Evolutionary conservation across 2,113 vertebrate genomes (phyloP).

Genomic region (Cephalopholis sonnerati): DNA sequence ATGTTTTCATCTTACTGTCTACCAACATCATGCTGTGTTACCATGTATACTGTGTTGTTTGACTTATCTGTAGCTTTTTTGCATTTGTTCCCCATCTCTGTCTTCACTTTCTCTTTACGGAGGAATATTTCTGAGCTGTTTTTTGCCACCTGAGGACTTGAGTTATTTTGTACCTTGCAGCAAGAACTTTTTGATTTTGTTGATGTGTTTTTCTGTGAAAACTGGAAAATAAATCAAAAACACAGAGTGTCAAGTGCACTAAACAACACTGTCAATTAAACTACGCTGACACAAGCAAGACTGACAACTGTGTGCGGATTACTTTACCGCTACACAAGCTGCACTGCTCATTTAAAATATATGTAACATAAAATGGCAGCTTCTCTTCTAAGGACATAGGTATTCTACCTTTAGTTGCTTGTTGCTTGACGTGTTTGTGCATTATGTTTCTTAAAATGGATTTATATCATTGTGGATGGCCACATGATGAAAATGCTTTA

Average conservation of each 20-base stretch:
- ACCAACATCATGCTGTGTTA: not conserved
- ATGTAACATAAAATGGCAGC: not conserved
- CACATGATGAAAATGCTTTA: too few relatives aligned
- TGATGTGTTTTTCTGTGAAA: not conserved
- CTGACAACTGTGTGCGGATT: too few relatives aligned
- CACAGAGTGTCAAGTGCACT: not conserved
- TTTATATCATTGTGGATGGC: too few relatives aligned
- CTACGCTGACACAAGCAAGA: not conserved
- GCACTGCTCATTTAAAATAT: not conserved
- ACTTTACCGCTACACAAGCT: not conserved
- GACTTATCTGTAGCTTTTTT: constrained; percentile 25
- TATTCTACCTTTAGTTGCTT: too few relatives aligned
- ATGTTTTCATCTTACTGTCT: constrained; percentile 1
- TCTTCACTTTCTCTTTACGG: not conserved
- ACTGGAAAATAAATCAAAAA: not conserved
- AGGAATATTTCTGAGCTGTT: constrained; percentile 2
- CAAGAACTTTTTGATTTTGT: not conserved
- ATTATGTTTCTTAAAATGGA: too few relatives aligned
- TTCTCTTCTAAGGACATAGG: too few relatives aligned
- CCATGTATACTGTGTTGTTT: not conserved
- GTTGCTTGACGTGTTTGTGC: too few relatives aligned
- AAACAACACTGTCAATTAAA: not conserved
- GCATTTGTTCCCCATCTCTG: constrained; percentile 28
- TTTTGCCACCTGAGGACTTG: not conserved
- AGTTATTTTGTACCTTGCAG: not conserved